Percentiles rank a stretch among this genome's conserved stretches.
These are phyloP conservation scores for Electrophaes corylata DNA, from an alignment of 2,888 invertebrate species.

Conservation along the genomic window DNA sequence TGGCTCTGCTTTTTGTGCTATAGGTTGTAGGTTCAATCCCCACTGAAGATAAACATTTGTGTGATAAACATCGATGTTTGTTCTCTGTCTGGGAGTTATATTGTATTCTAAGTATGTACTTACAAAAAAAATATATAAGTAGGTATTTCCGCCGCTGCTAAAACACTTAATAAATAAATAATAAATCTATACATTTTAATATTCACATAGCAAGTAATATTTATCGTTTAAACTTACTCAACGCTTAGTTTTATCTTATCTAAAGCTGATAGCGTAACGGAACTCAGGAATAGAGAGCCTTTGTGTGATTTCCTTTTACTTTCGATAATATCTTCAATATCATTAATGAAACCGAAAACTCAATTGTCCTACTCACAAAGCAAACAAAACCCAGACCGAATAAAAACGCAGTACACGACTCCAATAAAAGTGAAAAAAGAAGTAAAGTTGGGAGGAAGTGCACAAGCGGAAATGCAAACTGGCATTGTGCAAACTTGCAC, in stretches of 20 bases:
- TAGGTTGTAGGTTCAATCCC: too few species aligned
- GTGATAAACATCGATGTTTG: too few species aligned
- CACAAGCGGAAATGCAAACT: conserved; percentile 84
- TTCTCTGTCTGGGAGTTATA: too few species aligned
- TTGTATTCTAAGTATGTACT: too few species aligned
- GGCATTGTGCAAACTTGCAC: conserved; percentile 81
- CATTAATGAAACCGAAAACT: conserved; percentile 84
- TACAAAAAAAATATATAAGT: too few species aligned
- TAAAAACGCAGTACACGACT: conserved; percentile 58
- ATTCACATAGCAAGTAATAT: not conserved
- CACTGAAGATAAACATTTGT: too few species aligned
- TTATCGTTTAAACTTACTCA: not conserved
- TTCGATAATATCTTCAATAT: conserved; percentile 79
- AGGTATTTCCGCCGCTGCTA: too few species aligned
- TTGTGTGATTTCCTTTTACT: conserved; percentile 73
- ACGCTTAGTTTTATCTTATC: conserved; percentile 17
- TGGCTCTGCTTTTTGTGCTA: too few species aligned
- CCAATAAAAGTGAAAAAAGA: conserved; percentile 83
- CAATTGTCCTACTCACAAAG: conserved; percentile 77
- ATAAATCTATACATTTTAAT: not conserved
- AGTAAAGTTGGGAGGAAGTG: conserved; percentile 83
- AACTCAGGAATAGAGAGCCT: conserved; percentile 47
- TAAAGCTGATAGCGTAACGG: conserved; percentile 36
- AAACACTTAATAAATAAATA: too few species aligned
- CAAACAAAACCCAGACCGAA: conserved; percentile 71